A percentile compares a stretch with the other conserved stretches of the same genome.
phyloP scores from a whole-genome alignment of 2,888 invertebrate species.

The Hydropsyche betteni region DNA sequence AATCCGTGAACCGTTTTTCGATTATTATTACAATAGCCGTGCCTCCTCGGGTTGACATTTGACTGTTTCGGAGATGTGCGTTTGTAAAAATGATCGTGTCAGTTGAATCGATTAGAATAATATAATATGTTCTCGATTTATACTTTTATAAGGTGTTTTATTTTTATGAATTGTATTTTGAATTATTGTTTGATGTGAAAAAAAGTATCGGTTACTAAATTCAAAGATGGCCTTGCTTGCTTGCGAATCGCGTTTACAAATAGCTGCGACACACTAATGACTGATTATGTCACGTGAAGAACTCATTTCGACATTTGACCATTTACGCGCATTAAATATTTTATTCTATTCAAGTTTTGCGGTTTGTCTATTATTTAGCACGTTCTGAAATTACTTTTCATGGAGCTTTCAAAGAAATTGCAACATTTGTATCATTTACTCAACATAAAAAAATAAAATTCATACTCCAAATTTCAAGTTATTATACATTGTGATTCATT shows the following conservation, averaged over 20 bases:
- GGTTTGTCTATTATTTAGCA: background rate
- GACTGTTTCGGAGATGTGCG: background rate
- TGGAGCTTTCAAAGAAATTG: background rate
- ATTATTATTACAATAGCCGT: slow-evolving; percentile 6
- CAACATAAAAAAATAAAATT: too few species aligned
- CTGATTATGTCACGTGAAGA: slow-evolving; percentile 19
- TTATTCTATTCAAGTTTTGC: slow-evolving; percentile 3
- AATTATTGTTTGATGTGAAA: too few species aligned
- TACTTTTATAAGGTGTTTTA: too few species aligned
- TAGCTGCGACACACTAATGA: slow-evolving; percentile 14
- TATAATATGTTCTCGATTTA: too few species aligned
- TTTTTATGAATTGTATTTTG: too few species aligned
- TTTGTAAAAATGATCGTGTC: too few species aligned
- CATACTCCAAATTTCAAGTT: too few species aligned
- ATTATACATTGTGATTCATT: too few species aligned
- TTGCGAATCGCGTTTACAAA: slow-evolving; percentile 20
- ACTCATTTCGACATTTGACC: slow-evolving; percentile 24
- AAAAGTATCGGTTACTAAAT: background rate
- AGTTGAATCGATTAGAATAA: too few species aligned
- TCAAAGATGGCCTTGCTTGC: slow-evolving; percentile 8
- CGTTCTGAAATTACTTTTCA: background rate
- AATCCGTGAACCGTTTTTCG: slow-evolving; percentile 15
- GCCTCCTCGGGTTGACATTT: background rate
- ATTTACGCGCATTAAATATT: slow-evolving; percentile 22
- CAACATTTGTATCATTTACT: slow-evolving; percentile 1